These are phyloP conservation scores for Nasua narica DNA, from an alignment of 2,797 vertebrate genomes.

Conservation along the genomic window DNA sequence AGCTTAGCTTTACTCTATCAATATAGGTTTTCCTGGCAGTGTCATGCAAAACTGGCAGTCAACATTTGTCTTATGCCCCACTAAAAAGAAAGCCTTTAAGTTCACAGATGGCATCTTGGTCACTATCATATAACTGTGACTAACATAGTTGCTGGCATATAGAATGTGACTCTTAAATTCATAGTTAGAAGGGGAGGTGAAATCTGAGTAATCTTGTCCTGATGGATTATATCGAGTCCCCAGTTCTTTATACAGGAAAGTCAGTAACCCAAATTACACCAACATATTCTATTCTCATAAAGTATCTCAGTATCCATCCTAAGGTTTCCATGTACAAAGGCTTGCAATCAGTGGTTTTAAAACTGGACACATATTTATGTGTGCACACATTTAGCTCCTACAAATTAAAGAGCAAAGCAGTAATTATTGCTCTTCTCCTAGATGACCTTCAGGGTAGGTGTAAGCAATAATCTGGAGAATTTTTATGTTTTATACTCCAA, in stretches of 20 bases:
- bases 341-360: background rate
- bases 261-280: background rate
- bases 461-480: background rate
- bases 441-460: background rate
- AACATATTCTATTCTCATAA: background rate
- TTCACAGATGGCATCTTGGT: background rate
- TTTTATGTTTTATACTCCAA: background rate
- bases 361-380: background rate
- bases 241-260: background rate
- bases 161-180: background rate
- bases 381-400: background rate
- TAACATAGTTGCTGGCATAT: background rate
- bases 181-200: background rate
- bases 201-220: background rate
- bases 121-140: background rate
- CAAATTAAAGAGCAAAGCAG: background rate
- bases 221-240: background rate
- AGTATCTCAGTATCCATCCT: background rate
- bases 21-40: background rate
- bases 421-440: background rate
- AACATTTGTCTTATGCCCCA: background rate
- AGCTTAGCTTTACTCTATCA: background rate
- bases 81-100: background rate
- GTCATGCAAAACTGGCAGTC: background rate
- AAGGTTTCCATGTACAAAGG: background rate